phyloP scores from a whole-genome alignment of 2,113 vertebrate species.

The Xenopus borealis region DNA sequence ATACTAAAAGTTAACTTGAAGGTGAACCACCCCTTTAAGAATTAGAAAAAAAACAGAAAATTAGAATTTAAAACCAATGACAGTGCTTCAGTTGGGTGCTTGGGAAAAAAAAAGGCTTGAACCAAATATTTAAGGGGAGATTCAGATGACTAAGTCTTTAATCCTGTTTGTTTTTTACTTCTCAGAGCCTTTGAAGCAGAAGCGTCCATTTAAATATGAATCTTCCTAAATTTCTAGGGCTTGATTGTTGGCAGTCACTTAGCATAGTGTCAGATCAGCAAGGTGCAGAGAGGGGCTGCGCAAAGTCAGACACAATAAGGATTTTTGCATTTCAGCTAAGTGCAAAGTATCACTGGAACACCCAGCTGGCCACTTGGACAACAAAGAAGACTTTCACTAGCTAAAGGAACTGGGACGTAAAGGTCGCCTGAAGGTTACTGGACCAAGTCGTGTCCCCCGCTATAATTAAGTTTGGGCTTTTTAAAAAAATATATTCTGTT shows the following conservation, averaged over 20 bases:
- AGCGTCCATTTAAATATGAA: neutral
- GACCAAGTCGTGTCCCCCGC: neutral
- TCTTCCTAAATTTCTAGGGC: fast-evolving
- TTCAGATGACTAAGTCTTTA: neutral
- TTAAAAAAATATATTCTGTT: too few relatives aligned
- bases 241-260: neutral
- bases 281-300: conserved; percentile 13
- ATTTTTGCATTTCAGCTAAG: conserved; percentile 28
- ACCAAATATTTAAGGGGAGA: neutral
- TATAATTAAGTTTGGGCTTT: too few relatives aligned
- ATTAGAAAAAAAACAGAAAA: too few relatives aligned
- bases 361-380: neutral
- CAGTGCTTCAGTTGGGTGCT: too few relatives aligned
- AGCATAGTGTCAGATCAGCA: fast-evolving
- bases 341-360: neutral
- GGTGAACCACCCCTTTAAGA: too few relatives aligned
- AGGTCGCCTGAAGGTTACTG: conserved; percentile 64
- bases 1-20: too few relatives aligned
- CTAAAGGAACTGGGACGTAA: conserved; percentile 22
- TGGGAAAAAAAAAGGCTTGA: neutral
- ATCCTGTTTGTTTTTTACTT: fast-evolving
- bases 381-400: conserved; percentile 49
- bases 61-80: too few relatives aligned
- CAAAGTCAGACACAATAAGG: conserved; percentile 42
- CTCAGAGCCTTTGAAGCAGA: neutral